These are phyloP conservation scores for Nephrotoma guestfalica DNA, from an alignment of 2,888 invertebrate species.

Conservation along the genomic window DNA sequence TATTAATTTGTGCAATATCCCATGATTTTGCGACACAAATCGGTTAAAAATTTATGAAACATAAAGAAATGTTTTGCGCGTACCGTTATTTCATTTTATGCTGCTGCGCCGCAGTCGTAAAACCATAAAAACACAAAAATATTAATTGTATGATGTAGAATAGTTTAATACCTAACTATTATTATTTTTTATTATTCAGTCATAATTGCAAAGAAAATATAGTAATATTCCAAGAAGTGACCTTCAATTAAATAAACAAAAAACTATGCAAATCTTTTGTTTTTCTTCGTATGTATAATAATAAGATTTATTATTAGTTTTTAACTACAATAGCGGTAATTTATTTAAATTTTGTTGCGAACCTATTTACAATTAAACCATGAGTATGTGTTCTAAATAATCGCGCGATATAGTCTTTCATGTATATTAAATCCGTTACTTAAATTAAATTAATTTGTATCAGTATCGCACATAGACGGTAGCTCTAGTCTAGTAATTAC, in stretches of 20 bases:
- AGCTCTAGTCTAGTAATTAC: background rate
- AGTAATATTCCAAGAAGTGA: background rate
- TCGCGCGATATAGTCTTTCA: background rate
- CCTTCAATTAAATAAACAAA: background rate
- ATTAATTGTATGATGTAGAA: background rate
- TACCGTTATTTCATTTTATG: background rate
- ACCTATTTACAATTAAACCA: background rate
- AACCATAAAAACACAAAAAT: background rate
- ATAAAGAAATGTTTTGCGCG: background rate
- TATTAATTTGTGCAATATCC: background rate
- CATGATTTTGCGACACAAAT: background rate
- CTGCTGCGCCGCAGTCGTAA: background rate
- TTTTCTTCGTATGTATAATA: background rate
- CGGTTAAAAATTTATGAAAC: background rate
- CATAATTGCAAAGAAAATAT: background rate
- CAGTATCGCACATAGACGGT: background rate
- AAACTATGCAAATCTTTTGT: background rate
- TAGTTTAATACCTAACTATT: background rate
- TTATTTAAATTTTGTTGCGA: background rate
- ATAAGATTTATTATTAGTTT: background rate
- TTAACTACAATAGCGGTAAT: background rate
- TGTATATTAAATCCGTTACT: background rate
- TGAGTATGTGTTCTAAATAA: background rate
- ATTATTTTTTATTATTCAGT: too few relatives aligned
- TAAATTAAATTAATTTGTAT: background rate